Conservation (phyloP, 1,140 invertebrate genomes). For the Dysdera silvatica region DNA sequence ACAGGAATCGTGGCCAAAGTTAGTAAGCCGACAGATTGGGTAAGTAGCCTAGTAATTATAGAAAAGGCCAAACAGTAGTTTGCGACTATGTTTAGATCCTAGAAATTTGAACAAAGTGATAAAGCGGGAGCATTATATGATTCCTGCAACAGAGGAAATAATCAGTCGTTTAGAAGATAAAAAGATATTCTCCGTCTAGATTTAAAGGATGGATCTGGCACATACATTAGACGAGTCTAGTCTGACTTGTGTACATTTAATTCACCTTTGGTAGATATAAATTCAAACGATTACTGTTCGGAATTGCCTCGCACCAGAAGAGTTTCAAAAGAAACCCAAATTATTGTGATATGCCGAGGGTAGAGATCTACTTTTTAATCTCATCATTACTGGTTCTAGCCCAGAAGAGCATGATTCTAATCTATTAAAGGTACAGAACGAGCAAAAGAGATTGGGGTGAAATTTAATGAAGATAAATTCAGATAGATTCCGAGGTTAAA, state of each 20-base stretch:
- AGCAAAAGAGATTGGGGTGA: conserved; percentile 39
- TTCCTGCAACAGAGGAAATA: conserved; percentile 8
- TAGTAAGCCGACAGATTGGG: conserved; percentile 35
- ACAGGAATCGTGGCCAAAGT: conserved; percentile 36
- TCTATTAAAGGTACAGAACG: conserved; percentile 37
- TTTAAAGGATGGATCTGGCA: conserved; percentile 4
- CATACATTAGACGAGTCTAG: neutral
- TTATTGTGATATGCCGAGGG: conserved; percentile 1
- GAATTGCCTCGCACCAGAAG: conserved; percentile 45
- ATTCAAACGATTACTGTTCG: conserved; percentile 46
- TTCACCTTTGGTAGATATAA: conserved; percentile 36
- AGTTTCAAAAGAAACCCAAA: neutral
- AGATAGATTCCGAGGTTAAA: neutral
- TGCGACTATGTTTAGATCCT: conserved; percentile 32
- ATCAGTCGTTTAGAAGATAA: conserved; percentile 2
- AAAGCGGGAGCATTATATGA: conserved; percentile 13
- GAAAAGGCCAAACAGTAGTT: conserved; percentile 26
- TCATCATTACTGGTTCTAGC: neutral
- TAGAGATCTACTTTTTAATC: conserved; percentile 5
- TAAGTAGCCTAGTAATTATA: conserved; percentile 31
- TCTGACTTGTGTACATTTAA: conserved; percentile 18
- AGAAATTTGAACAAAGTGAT: conserved; percentile 37
- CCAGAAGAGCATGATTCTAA: conserved; percentile 35
- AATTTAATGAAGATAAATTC: conserved; percentile 41
- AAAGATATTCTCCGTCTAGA: conserved; percentile 1